These are phyloP conservation scores for Xiphophorus couchianus DNA, from an alignment of 2,113 vertebrate genomes.

Conservation along the genomic window DNA sequence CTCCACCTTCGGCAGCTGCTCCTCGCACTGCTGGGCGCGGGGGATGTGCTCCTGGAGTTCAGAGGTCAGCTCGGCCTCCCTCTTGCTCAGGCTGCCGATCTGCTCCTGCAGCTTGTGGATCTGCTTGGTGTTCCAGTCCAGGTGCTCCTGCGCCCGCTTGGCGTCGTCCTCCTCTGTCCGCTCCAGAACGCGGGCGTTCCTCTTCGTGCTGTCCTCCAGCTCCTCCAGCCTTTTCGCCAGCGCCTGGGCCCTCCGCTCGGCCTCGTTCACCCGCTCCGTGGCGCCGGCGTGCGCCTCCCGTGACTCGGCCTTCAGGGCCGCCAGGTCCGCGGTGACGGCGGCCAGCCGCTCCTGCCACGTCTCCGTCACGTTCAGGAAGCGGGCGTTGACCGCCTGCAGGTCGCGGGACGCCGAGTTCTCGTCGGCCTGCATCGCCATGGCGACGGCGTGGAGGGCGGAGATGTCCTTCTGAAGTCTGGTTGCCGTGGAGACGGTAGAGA, in stretches of 20 bases:
- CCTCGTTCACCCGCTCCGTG: conserved; percentile 85
- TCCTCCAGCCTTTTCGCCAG: conserved; percentile 86
- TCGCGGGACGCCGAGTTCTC: conserved; percentile 79
- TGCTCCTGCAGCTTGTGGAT: conserved; percentile 82
- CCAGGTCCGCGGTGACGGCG: conserved; percentile 78
- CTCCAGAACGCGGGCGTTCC: conserved; percentile 87
- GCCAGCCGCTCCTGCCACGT: conserved; percentile 83
- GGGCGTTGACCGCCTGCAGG: conserved; percentile 81
- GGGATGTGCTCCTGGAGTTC: conserved; percentile 82
- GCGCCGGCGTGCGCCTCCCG: conserved; percentile 82
- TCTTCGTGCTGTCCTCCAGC: conserved; percentile 87
- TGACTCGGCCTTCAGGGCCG: conserved; percentile 81
- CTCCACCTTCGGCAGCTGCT: conserved; percentile 86
- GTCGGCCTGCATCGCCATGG: conserved; percentile 79
- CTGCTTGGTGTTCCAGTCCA: conserved; percentile 81
- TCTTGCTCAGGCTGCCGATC: conserved; percentile 72
- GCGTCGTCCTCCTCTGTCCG: conserved; percentile 88
- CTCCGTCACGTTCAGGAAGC: conserved; percentile 84
- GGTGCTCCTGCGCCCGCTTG: conserved; percentile 73
- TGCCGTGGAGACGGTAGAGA: conserved; percentile 78
- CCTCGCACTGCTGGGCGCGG: conserved; percentile 82
- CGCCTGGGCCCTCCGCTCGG: conserved; percentile 80
- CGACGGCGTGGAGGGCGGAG: conserved; percentile 75
- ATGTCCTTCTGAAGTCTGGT: conserved; percentile 84
- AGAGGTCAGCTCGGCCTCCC: conserved; percentile 73